These are phyloP conservation scores for Tetrao urogallus DNA, from an alignment of 2,113 vertebrate genomes.

Conservation along the genomic window DNA sequence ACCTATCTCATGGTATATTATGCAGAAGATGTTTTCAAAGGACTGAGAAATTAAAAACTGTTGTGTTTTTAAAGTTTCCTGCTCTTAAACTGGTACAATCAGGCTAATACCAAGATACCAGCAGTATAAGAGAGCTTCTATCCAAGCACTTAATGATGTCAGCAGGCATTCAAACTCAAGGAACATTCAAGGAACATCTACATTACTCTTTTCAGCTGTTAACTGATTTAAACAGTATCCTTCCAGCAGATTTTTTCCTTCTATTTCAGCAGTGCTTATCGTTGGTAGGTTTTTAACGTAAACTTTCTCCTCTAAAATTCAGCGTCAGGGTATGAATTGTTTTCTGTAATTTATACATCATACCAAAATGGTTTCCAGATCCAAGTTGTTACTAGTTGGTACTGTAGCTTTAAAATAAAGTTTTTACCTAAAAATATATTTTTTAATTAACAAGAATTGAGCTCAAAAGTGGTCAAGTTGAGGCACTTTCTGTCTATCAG, in stretches of 20 bases:
- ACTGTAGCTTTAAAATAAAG: neutral
- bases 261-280: neutral
- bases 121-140: neutral
- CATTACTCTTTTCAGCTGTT: neutral
- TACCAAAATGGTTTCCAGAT: neutral
- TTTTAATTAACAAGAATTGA: neutral
- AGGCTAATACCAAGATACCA: neutral
- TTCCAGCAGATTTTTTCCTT: neutral
- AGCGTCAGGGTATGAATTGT: neutral
- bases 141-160: neutral
- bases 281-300: neutral
- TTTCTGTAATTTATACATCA: neutral
- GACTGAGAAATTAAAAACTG: neutral
- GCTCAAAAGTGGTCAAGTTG: neutral
- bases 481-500: neutral
- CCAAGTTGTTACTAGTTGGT: neutral
- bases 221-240: neutral
- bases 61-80: neutral
- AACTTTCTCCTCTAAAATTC: neutral
- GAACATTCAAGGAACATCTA: neutral
- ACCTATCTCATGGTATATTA: neutral
- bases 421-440: neutral
- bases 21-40: neutral
- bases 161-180: neutral
- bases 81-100: neutral